These are phyloP conservation scores for Antigone vipio DNA, from an alignment of 2,113 vertebrate genomes.

Conservation along the genomic window DNA sequence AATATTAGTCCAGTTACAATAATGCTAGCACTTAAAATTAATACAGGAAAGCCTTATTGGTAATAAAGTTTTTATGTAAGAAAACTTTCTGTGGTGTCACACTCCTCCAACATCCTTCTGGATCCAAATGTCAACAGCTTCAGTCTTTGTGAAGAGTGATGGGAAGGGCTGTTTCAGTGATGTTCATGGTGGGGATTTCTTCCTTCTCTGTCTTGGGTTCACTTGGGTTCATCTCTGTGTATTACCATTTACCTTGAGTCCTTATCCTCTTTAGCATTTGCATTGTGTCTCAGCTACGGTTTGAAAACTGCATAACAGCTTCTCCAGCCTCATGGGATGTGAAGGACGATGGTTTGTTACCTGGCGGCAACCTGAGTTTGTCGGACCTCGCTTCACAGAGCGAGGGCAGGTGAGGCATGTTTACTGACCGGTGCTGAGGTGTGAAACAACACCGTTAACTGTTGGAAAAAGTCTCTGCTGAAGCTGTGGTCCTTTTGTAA, in stretches of 20 bases:
- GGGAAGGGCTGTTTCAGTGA: background rate
- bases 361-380: background rate
- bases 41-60: background rate
- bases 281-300: accelerated
- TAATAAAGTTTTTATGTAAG: background rate
- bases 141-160: background rate
- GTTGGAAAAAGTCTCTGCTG: background rate
- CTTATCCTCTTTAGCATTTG: background rate
- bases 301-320: background rate
- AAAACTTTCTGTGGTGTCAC: background rate
- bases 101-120: background rate
- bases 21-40: background rate
- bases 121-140: background rate
- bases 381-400: background rate
- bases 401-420: accelerated
- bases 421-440: background rate
- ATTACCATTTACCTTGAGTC: background rate
- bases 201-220: background rate
- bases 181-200: background rate
- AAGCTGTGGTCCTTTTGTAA: background rate
- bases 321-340: background rate
- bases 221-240: background rate
- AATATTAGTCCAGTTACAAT: background rate
- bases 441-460: background rate
- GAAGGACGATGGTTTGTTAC: background rate